Evolutionary conservation across 1,140 invertebrate species (phyloP).

Genomic region (Parapsyche elsis): DNA sequence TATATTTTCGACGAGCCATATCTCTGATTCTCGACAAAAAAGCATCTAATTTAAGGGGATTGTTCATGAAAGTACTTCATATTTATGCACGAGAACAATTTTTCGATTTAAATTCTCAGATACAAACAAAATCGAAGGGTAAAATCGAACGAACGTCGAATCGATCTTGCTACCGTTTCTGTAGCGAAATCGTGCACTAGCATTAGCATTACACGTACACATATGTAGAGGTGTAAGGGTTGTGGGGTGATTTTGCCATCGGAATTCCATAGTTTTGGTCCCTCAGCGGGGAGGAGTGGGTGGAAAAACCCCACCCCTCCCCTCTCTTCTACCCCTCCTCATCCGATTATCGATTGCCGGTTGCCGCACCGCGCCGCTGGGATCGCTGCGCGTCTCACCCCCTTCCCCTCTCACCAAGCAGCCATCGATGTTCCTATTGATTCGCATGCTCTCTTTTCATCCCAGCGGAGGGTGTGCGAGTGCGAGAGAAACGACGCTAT

Average conservation of each 20-base stretch:
- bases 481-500: neutral
- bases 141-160: too few relatives aligned
- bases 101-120: too few relatives aligned
- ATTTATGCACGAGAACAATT: too few relatives aligned
- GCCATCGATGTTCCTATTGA: constrained; percentile 37
- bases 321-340: neutral
- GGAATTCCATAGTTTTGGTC: constrained; percentile 17
- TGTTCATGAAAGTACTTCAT: too few relatives aligned
- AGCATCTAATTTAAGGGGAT: too few relatives aligned
- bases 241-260: constrained; percentile 14
- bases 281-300: neutral
- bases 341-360: constrained; percentile 23
- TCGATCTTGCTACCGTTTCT: too few relatives aligned
- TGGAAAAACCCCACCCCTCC: neutral
- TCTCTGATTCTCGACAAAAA: too few relatives aligned
- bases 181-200: too few relatives aligned
- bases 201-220: too few relatives aligned
- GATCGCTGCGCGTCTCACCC: neutral
- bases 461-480: neutral
- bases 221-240: neutral
- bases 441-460: neutral
- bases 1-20: too few relatives aligned
- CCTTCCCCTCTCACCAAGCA: neutral
- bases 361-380: neutral
- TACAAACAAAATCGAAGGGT: too few relatives aligned